These are phyloP conservation scores for Euspilapteryx auroguttella DNA, from an alignment of 2,888 invertebrate genomes.

Conservation along the genomic window DNA sequence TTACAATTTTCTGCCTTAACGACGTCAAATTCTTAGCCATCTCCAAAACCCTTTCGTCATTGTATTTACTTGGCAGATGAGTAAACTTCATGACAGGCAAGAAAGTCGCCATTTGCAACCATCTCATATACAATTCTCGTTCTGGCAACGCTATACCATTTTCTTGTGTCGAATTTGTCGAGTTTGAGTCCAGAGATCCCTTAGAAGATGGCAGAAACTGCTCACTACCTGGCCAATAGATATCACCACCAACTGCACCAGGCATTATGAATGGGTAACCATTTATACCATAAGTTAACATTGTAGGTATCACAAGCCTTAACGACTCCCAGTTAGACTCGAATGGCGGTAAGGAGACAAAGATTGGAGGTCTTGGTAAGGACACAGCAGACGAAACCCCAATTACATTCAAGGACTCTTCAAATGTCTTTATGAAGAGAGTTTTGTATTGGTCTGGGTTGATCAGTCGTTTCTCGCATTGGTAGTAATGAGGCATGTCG, in stretches of 20 bases:
- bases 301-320: conserved; percentile 80
- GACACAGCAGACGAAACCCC: conserved; percentile 83
- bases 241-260: conserved; percentile 92
- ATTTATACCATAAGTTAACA: conserved; percentile 83
- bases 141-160: conserved; percentile 65
- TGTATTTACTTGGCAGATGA: conserved; percentile 86
- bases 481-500: conserved; percentile 85
- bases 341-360: conserved; percentile 83
- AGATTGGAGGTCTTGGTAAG: conserved; percentile 81
- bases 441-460: conserved; percentile 86
- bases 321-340: conserved; percentile 89
- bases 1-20: conserved; percentile 73
- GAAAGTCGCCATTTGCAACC: conserved; percentile 90
- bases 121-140: conserved; percentile 83
- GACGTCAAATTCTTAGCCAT: conserved; percentile 75
- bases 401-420: conserved; percentile 67
- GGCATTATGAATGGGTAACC: conserved; percentile 94
- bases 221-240: conserved; percentile 63
- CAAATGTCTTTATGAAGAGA: conserved; percentile 67
- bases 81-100: conserved; percentile 91
- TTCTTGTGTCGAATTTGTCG: conserved; percentile 28
- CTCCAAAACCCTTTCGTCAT: conserved; percentile 74
- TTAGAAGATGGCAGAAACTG: conserved; percentile 57
- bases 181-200: conserved; percentile 28
- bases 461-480: conserved; percentile 69